phyloP scores from a whole-genome alignment of 2,113 vertebrate species.

The Oncorhynchus nerka region DNA sequence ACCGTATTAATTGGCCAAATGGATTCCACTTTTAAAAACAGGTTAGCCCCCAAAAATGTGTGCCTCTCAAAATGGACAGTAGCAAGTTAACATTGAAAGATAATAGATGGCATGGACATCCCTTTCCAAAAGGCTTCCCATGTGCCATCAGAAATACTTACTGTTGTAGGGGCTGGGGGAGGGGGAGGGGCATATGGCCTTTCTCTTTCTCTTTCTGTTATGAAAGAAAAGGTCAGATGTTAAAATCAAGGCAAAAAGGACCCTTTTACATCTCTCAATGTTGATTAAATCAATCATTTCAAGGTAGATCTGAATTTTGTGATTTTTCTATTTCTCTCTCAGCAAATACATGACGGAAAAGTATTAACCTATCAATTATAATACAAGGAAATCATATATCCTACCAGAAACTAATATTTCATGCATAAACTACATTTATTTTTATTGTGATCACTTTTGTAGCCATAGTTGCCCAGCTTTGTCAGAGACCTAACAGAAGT shows the following conservation, averaged over 20 bases:
- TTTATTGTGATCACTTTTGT: neutral
- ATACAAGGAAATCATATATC: neutral
- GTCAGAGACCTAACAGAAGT: neutral
- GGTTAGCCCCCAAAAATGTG: neutral
- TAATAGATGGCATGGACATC: neutral
- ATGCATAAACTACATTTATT: neutral
- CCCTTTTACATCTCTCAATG: neutral
- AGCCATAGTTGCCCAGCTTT: neutral
- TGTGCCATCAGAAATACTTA: neutral
- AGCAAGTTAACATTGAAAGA: neutral
- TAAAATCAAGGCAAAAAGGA: neutral
- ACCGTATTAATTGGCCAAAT: neutral
- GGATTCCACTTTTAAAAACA: conserved; percentile 1
- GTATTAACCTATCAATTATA: neutral
- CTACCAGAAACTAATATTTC: neutral
- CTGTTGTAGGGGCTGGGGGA: conserved; percentile 63
- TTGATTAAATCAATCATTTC: neutral
- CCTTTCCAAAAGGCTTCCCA: neutral
- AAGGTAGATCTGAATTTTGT: neutral
- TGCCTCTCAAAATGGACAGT: neutral
- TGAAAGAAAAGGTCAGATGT: conserved; percentile 27
- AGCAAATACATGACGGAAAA: neutral
- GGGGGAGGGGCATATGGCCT: conserved; percentile 96
- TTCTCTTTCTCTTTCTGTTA: conserved; percentile 93
- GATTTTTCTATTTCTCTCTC: neutral